A percentile compares a stretch with the other conserved stretches of the same genome.
phyloP scores from a whole-genome alignment of 2,888 invertebrate species.

The Lacanobia wlatinum region DNA sequence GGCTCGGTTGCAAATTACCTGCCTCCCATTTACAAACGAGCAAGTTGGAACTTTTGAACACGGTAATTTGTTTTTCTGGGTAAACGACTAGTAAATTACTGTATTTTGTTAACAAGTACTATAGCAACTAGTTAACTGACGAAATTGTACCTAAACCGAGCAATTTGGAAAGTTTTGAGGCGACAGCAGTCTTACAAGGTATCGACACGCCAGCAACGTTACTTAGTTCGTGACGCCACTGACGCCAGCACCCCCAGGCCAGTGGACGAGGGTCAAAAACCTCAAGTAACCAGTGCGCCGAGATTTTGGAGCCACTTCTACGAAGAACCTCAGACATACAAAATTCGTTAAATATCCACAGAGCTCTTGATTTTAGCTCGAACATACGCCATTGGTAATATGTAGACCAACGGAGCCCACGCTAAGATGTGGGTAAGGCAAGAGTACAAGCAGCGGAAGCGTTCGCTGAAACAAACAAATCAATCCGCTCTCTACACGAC shows the following conservation, averaged over 20 bases:
- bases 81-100: conserved; percentile 37
- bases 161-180: conserved; percentile 44
- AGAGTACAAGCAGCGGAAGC: background rate
- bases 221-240: conserved; percentile 7
- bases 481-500: background rate
- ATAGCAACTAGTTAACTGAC: conserved; percentile 20
- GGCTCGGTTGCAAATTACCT: conserved; percentile 38
- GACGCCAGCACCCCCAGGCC: background rate
- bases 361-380: background rate
- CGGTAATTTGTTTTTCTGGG: conserved; percentile 43
- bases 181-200: background rate
- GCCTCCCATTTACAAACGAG: conserved; percentile 27
- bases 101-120: conserved; percentile 34
- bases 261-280: conserved; percentile 6
- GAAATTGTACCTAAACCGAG: conserved; percentile 35
- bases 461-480: conserved; percentile 1
- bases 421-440: too few relatives aligned
- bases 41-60: conserved; percentile 36
- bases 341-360: too few relatives aligned
- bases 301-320: background rate
- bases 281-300: background rate
- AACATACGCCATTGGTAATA: background rate
- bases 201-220: background rate
- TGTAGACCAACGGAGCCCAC: too few relatives aligned
- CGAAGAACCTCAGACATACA: background rate